Evolutionary conservation across 2,113 vertebrate genomes (phyloP), one percentile per base, ranked within the genome.

Genomic region (Phaethon lepturus): DNA sequence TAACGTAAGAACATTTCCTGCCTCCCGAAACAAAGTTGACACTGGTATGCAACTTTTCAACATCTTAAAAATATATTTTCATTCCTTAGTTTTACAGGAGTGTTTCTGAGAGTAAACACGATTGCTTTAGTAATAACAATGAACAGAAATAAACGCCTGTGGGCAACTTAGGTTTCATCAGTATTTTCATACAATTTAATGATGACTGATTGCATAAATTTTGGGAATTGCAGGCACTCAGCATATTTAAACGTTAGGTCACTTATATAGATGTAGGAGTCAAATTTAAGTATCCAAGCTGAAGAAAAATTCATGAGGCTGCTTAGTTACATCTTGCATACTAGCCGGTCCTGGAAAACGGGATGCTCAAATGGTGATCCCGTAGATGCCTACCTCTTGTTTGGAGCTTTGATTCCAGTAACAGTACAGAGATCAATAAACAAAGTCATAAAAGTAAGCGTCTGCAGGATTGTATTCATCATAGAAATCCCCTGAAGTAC

Each of bases 171-270:
- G 19, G n/a, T 92, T 93, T 80, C 67, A 76, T 90, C 67, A 93
- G 85, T 86, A 50, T 94, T 94, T 95, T 94, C 45, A 6, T 76
- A 64, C 75, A 93, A 73, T 69, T 83, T 88, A 93, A 95, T 0
- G 1, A 92, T 93, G 88, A 96, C 62, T 93, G 92, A 93, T 94
- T 86, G 53, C 35, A 52, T 40, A 80, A 90, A 92, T 88, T 94
- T 45, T 90, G 75, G 59, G 63, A 93, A 88, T 80, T 86, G 86
- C 68, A 90, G 72, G 52, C 45, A 83, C 44, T 86, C 82, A 77
- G 50, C 22, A 0, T 63, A 47, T 69, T 92, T 90, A 26, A 92
- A 92, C 93, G 93, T 59, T 80, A 90, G 82, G 78, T 80, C 94
- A 74, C 78, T 90, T 93, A 8, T 60, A 55, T 55, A 58, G 62